These are phyloP conservation scores for Parauchenoglanis punctatus DNA, from an alignment of 2,797 vertebrate genomes.

Conservation along the genomic window DNA sequence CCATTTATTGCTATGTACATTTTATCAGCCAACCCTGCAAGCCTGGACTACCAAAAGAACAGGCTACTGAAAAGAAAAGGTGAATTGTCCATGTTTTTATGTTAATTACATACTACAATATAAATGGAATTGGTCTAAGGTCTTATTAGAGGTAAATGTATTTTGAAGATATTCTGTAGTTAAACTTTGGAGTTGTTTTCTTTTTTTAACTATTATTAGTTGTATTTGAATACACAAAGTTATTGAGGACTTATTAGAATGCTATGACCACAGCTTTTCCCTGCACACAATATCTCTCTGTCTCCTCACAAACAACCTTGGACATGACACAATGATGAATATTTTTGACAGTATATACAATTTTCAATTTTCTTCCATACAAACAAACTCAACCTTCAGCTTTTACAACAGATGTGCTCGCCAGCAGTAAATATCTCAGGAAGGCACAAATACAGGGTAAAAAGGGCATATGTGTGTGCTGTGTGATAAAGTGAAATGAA, in stretches of 20 bases:
- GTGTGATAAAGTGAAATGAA: constrained; percentile 4
- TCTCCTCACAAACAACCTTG: constrained; percentile 33
- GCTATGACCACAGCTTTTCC: constrained; percentile 5
- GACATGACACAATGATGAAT: constrained; percentile 47
- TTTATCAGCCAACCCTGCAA: neutral
- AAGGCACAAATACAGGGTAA: constrained; percentile 18
- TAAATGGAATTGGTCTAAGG: neutral
- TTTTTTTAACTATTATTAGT: neutral
- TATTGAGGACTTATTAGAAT: constrained; percentile 22
- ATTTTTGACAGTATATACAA: constrained; percentile 22
- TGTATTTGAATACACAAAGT: neutral
- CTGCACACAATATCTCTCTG: neutral
- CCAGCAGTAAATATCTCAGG: constrained; percentile 31
- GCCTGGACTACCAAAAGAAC: neutral
- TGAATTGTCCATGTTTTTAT: neutral
- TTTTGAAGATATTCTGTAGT: neutral
- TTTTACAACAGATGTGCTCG: constrained; percentile 35
- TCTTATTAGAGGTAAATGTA: neutral
- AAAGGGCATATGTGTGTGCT: neutral
- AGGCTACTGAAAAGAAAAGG: neutral
- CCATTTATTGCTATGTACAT: neutral
- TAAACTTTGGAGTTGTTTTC: neutral
- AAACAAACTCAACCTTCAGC: constrained; percentile 46
- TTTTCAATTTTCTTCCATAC: constrained; percentile 32
- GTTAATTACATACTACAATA: neutral